phyloP scores from a whole-genome alignment of 2,888 invertebrate genomes.

The Trissolcus brochymenae region DNA sequence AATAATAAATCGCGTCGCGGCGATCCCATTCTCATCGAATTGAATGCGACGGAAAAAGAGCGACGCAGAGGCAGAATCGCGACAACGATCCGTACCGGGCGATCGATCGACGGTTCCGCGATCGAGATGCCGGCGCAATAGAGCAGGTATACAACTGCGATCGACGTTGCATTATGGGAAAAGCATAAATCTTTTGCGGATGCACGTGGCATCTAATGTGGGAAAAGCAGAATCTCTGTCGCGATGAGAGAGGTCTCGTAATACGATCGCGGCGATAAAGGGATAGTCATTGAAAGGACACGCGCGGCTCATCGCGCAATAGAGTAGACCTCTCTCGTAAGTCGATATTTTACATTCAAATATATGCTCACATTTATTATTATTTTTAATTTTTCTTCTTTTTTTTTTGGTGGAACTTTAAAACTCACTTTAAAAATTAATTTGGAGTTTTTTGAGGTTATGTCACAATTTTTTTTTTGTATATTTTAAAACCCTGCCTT shows the following conservation, averaged over 20 bases:
- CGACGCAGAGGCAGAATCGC: constrained; percentile 29
- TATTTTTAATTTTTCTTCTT: too few species aligned
- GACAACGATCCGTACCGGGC: constrained; percentile 32
- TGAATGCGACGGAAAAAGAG: constrained; percentile 25
- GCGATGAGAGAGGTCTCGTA: constrained; percentile 39
- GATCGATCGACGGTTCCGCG: constrained; percentile 45
- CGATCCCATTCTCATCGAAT: constrained; percentile 42
- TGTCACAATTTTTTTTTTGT: too few species aligned
- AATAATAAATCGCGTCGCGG: constrained; percentile 29
- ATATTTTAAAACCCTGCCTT: too few species aligned
- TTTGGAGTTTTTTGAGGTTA: too few species aligned
- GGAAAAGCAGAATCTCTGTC: constrained; percentile 62
- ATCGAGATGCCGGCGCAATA: constrained; percentile 29
- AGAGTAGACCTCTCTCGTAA: constrained; percentile 43
- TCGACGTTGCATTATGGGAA: constrained; percentile 60
- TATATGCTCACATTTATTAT: too few species aligned
- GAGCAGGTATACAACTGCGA: constrained; percentile 39
- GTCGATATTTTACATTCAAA: constrained; percentile 39
- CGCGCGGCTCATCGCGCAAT: constrained; percentile 59
- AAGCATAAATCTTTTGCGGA: constrained; percentile 60
- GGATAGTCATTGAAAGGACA: constrained; percentile 47
- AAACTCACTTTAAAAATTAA: too few species aligned
- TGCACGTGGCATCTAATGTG: constrained; percentile 63
- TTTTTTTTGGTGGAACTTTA: too few species aligned
- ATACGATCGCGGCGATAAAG: constrained; percentile 61